Percentiles rank a stretch among this genome's conserved stretches.
Conservation (phyloP, 1,140 invertebrate genomes). For the Ooceraea biroi region DNA sequence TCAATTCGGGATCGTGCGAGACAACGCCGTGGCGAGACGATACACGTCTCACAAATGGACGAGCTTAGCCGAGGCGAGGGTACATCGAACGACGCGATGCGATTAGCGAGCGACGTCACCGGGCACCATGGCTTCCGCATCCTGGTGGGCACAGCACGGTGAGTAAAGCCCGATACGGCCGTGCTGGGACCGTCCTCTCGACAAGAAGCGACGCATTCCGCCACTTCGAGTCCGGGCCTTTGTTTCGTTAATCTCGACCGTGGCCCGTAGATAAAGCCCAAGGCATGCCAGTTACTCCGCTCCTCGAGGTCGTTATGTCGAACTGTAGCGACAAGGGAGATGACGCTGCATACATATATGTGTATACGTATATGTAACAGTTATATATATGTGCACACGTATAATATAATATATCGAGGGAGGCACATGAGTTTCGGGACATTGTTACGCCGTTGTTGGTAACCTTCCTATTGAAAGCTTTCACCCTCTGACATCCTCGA, state of each 20-base stretch:
- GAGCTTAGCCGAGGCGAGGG: neutral
- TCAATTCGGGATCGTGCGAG: constrained; percentile 18
- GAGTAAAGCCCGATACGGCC: constrained; percentile 33
- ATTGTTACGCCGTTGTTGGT: constrained; percentile 68
- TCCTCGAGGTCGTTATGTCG: constrained; percentile 66
- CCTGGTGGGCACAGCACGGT: constrained; percentile 7
- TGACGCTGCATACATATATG: constrained; percentile 41
- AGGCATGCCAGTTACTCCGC: constrained; percentile 59
- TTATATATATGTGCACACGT: neutral
- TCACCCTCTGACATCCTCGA: constrained; percentile 48
- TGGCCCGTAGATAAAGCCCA: constrained; percentile 68
- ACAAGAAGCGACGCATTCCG: constrained; percentile 47
- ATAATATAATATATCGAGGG: constrained; percentile 46
- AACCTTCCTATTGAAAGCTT: constrained; percentile 70
- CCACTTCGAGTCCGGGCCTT: constrained; percentile 46
- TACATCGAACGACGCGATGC: too few relatives aligned
- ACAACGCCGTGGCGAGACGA: neutral
- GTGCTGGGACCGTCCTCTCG: neutral
- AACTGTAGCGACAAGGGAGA: constrained; percentile 56
- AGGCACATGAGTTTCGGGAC: constrained; percentile 60
- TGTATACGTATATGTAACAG: constrained; percentile 23
- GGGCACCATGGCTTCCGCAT: constrained; percentile 22
- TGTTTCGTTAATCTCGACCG: constrained; percentile 71
- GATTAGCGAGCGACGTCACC: too few relatives aligned
- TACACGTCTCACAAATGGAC: neutral